phyloP scores from a whole-genome alignment of 2,888 invertebrate species.

The Drosophila neotestacea region DNA sequence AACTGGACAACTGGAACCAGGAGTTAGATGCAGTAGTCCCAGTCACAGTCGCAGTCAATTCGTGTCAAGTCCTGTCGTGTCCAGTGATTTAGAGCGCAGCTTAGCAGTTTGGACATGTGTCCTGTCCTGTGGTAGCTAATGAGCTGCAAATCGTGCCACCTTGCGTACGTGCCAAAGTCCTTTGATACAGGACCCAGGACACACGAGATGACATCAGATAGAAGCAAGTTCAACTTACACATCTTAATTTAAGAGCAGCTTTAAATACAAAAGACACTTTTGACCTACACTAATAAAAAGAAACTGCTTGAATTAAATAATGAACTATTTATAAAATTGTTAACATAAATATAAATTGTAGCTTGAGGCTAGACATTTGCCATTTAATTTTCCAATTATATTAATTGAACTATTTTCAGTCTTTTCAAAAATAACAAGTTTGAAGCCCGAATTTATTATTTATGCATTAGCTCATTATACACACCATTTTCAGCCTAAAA shows the following conservation, averaged over 20 bases:
- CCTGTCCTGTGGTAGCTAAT: constrained; percentile 73
- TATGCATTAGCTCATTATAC: constrained; percentile 30
- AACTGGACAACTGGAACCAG: constrained; percentile 1
- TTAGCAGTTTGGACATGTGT: constrained; percentile 78
- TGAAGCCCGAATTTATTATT: constrained; percentile 22
- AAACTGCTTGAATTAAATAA: constrained; percentile 2
- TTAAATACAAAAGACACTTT: constrained; percentile 2
- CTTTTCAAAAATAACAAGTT: not conserved
- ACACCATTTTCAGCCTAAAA: not conserved
- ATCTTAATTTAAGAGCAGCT: not conserved
- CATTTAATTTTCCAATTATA: constrained; percentile 16
- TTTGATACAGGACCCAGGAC: constrained; percentile 20
- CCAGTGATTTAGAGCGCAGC: constrained; percentile 77
- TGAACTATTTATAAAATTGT: constrained; percentile 16
- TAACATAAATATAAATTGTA: not conserved
- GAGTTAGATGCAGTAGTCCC: constrained; percentile 1
- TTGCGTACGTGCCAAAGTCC: constrained; percentile 63
- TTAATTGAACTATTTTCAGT: constrained; percentile 9
- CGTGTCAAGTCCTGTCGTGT: constrained; percentile 63
- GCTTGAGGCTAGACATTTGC: not conserved
- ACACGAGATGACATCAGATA: constrained; percentile 10
- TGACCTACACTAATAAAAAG: not conserved
- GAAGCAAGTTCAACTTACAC: constrained; percentile 5
- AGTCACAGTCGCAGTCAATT: constrained; percentile 40
- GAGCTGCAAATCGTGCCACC: constrained; percentile 77